phyloP scores from a whole-genome alignment of 2,888 invertebrate species.

The Nysson spinosus region DNA sequence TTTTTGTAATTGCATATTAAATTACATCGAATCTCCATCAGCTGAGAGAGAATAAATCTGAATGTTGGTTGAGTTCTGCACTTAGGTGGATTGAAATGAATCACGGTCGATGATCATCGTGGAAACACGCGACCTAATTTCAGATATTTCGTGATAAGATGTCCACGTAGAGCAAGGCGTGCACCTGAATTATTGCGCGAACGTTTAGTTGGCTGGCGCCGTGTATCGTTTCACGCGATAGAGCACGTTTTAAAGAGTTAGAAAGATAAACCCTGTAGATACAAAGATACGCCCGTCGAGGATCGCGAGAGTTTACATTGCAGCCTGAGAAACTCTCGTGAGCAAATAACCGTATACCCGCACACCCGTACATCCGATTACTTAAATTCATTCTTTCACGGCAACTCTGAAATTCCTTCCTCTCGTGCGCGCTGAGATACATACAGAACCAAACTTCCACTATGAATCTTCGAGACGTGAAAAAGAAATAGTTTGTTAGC shows the following conservation, averaged over 20 bases:
- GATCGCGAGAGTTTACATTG: background rate
- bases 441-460: too few species aligned
- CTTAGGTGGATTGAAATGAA: background rate
- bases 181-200: constrained; percentile 47
- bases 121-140: constrained; percentile 38
- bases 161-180: constrained; percentile 16
- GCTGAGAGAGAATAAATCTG: too few species aligned
- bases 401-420: too few species aligned
- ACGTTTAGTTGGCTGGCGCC: constrained; percentile 25
- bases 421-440: too few species aligned
- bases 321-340: background rate
- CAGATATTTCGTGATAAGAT: constrained; percentile 38
- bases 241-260: constrained; percentile 50
- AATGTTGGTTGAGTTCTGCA: too few species aligned
- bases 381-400: too few species aligned
- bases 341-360: constrained; percentile 5
- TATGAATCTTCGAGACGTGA: too few species aligned
- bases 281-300: constrained; percentile 19
- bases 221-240: constrained; percentile 53
- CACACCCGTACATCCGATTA: too few species aligned
- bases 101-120: constrained; percentile 17
- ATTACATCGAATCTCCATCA: too few species aligned
- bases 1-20: too few species aligned
- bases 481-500: too few species aligned
- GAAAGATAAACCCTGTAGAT: constrained; percentile 46